Percentiles rank a stretch among this genome's conserved stretches.
These are phyloP conservation scores for Seriola quinqueradiata DNA, from an alignment of 2,113 vertebrate species.

Conservation along the genomic window DNA sequence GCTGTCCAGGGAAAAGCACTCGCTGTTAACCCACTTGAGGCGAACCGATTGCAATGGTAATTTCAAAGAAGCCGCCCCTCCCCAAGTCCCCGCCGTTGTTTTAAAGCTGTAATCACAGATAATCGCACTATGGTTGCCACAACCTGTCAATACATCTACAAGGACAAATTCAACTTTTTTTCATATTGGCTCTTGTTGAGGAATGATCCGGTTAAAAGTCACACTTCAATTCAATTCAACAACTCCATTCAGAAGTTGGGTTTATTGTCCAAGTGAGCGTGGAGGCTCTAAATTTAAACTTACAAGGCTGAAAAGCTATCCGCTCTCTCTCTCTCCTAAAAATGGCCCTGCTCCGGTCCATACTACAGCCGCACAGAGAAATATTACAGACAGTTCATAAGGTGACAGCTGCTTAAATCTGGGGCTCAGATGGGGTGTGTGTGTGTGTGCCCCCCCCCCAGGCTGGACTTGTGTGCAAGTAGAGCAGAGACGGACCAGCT, in stretches of 20 bases:
- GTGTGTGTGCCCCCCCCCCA: not conserved
- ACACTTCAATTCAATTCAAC: not conserved
- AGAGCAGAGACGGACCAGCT: not conserved
- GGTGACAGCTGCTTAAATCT: constrained; percentile 61
- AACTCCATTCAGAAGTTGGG: not conserved
- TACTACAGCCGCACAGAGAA: constrained; percentile 5
- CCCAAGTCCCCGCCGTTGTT: not conserved
- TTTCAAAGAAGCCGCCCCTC: constrained; percentile 14
- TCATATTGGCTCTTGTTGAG: not conserved
- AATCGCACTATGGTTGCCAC: constrained; percentile 36
- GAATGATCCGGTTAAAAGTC: not conserved
- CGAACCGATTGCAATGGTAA: constrained; percentile 20
- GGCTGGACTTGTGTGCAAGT: not conserved
- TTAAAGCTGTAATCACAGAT: constrained; percentile 39
- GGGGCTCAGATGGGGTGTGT: constrained; percentile 22
- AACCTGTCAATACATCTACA: constrained; percentile 18
- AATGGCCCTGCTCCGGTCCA: constrained; percentile 12
- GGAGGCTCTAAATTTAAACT: constrained; percentile 36
- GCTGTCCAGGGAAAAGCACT: constrained; percentile 23
- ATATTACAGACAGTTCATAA: constrained; percentile 35
- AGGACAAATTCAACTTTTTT: constrained; percentile 1
- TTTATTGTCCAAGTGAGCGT: constrained; percentile 6
- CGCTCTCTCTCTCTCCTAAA: not conserved
- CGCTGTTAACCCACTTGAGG: constrained; percentile 33
- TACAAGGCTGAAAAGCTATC: constrained; percentile 7